A percentile compares a stretch with the other conserved stretches of the same genome.
These are phyloP conservation scores for Cyaniris semiargus DNA, from an alignment of 2,888 invertebrate genomes.

Conservation along the genomic window DNA sequence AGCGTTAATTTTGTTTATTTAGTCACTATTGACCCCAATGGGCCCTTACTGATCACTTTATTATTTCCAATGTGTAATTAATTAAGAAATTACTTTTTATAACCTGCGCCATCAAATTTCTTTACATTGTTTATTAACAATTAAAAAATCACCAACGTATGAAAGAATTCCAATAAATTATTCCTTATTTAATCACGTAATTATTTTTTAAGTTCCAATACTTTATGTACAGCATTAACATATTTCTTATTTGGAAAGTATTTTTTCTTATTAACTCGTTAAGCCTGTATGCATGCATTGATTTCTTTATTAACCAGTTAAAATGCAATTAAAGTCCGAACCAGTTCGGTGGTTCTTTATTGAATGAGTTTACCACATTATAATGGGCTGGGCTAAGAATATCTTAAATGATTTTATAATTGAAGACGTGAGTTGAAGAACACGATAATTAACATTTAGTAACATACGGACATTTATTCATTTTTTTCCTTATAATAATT, in stretches of 20 bases:
- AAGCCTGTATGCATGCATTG: slow-evolving; percentile 8
- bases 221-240: neutral
- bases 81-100: slow-evolving; percentile 3
- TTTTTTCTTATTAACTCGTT: slow-evolving; percentile 18
- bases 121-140: slow-evolving; percentile 9
- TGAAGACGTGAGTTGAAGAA: no score
- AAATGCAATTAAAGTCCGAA: slow-evolving; percentile 15
- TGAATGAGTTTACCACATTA: neutral
- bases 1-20: no score
- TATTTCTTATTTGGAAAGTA: slow-evolving; percentile 9
- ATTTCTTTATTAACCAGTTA: slow-evolving; percentile 31
- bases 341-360: neutral
- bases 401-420: no score
- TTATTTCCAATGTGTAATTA: neutral
- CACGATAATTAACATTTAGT: no score
- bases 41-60: no score
- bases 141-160: neutral
- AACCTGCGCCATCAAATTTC: neutral
- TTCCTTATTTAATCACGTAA: neutral
- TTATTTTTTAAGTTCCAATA: slow-evolving; percentile 1
- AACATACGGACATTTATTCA: no score
- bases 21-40: no score
- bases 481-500: no score
- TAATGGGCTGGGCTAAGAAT: neutral
- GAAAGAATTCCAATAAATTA: slow-evolving; percentile 9